A percentile compares a stretch with the other conserved stretches of the same genome.
phyloP scores from a whole-genome alignment of 1,140 invertebrate species.

The Chymomyza costata region DNA sequence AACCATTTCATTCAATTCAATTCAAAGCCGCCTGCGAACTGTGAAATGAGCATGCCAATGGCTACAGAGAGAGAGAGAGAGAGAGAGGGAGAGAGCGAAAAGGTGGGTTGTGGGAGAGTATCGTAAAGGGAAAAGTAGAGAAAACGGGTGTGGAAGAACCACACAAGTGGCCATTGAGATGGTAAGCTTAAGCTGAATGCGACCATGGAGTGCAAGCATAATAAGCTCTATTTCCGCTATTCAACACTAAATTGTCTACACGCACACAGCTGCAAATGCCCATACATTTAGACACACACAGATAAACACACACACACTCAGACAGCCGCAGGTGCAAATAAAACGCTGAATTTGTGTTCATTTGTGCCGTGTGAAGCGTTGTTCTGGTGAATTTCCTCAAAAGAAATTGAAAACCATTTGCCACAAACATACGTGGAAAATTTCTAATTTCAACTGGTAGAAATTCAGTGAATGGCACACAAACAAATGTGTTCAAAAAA shows the following conservation, averaged over 20 bases:
- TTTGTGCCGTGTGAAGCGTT: slow-evolving; percentile 46
- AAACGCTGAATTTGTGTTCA: slow-evolving; percentile 64
- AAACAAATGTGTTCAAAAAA: no score
- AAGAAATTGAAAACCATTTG: slow-evolving; percentile 67
- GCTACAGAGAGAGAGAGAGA: background rate
- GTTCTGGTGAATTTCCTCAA: slow-evolving; percentile 21
- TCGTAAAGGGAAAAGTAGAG: background rate
- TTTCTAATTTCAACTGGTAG: slow-evolving; percentile 7
- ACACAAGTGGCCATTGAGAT: no score
- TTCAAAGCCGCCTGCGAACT: slow-evolving; percentile 60
- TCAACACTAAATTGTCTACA: slow-evolving; percentile 40
- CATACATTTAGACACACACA: slow-evolving; percentile 5
- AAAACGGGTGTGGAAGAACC: no score
- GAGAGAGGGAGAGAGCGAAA: background rate
- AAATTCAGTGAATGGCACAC: slow-evolving; percentile 11
- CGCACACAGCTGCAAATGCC: slow-evolving; percentile 31
- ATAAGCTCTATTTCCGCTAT: slow-evolving; percentile 58
- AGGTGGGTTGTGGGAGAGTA: background rate
- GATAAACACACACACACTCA: slow-evolving; percentile 19
- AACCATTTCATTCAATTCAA: slow-evolving; percentile 57
- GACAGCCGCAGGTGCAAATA: slow-evolving; percentile 57
- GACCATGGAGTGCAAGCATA: slow-evolving; percentile 21
- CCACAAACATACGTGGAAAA: slow-evolving; percentile 55
- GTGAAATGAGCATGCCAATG: slow-evolving; percentile 48
- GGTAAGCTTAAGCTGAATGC: no score